phyloP scores from a whole-genome alignment of 2,797 vertebrate species.

The Ibycter americanus region DNA sequence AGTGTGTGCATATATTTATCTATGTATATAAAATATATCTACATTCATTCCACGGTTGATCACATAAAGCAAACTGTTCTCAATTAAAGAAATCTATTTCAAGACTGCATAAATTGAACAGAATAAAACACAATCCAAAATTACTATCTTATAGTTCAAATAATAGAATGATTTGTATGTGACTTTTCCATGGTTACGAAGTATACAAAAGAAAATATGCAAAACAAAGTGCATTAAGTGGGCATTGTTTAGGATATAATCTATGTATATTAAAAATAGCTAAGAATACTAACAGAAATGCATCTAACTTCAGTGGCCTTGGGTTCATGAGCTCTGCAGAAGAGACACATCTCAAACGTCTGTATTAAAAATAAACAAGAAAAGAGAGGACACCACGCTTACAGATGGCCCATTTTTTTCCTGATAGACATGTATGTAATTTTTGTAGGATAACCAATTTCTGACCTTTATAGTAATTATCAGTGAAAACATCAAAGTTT shows the following conservation, averaged over 20 bases:
- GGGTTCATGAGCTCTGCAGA: background rate
- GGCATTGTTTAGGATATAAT: background rate
- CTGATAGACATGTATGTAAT: accelerated
- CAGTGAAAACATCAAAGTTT: background rate
- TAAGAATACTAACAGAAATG: background rate
- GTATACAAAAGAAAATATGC: background rate
- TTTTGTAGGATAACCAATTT: background rate
- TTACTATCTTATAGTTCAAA: background rate
- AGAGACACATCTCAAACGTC: background rate
- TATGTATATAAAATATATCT: background rate
- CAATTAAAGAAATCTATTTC: background rate
- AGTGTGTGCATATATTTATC: background rate
- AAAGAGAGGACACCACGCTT: background rate
- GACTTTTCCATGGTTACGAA: constrained; percentile 10
- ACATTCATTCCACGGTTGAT: background rate
- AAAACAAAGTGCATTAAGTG: background rate
- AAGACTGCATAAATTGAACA: background rate
- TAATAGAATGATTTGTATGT: background rate
- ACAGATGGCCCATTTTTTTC: background rate
- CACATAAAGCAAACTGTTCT: background rate
- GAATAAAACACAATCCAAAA: background rate
- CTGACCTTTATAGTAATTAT: background rate
- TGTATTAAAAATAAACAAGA: background rate
- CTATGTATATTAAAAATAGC: background rate
- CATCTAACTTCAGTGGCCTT: background rate